Base-by-base conservation (phyloP, 2,888 invertebrate species). In the Heliconius cydno region DNA sequence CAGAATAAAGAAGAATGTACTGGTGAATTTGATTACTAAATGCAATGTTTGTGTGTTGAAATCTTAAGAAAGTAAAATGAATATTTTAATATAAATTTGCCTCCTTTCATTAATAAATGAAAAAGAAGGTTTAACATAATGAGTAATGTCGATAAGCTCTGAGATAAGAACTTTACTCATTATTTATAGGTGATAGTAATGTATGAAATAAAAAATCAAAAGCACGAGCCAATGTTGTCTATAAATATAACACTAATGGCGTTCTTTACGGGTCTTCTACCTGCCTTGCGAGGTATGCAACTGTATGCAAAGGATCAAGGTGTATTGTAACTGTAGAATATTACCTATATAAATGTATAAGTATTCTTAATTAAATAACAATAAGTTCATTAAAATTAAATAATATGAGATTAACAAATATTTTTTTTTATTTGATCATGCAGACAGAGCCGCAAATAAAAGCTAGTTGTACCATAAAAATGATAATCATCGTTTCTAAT, bases 181-280 rank as follows among this genome's bases (percentile, higher is more conserved):
- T 70, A 70, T 38, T n/a, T 70, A 70, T 70, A 70, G 9, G 41
- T 25, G 70, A 70, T 25, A 70, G 41, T 25, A 30, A 68, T 34
- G 38, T 34, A 70, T 25, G 7, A 70, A 70, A 46, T 2, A 70
- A 70, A 70, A 70, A 25, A 70, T n/a, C 7, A 7, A 25, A 70
- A 70, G 25, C 41, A 70, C 41, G 70, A 25, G 70, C 25, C 41
- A 41, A 41, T 25, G 41, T 46, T 70, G 25, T 46, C 41, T 70
- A 70, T 70, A 70, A 70, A 70, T 70, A 70, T 41, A 25, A 25
- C 41, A 46, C 70, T 70, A 46, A 70, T 46, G 68, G 68, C 68
- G 67, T 68, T 68, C 25, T 25, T 38, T 41, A 41, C 68, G 68
- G 68, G 68, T 68, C 68, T 41, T 68, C 70, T 70, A 46, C 70